Evolutionary conservation across 1,140 invertebrate species (phyloP), one percentile per base, ranked within the genome.

Genomic region (Drosophila neocordata): DNA sequence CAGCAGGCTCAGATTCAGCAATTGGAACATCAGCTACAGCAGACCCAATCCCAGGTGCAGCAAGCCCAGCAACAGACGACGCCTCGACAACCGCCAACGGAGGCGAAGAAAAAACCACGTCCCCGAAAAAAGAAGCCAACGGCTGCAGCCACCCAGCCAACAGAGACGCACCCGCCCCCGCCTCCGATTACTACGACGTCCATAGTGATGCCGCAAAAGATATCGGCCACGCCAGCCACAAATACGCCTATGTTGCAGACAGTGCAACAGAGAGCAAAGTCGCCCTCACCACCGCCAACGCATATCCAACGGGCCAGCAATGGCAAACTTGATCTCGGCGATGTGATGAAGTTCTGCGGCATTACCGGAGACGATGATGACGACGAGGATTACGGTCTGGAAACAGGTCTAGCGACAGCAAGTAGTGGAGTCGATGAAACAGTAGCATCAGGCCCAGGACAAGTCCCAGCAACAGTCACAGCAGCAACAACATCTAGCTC

Each of bases 311-410:
- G 82, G 11, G 76, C 82, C 34, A 91, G 90, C 75, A 91, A 90
- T 37, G 90, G 90, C 3, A 93, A 93, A 84, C 77, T 93, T 44
- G 93, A 93, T 83, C 88, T 93, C 63, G 93, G 93, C 44, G 93
- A 93, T 83, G 93, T 93, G 12, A 93, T 93, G 93, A 93, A 93
- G 87, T 78, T 93, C 12, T 92, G 91, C 65, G 92, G 88, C 31
- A 92, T 92, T 22, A 91, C 83, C 7, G 91, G 91, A 38, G 91
- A 92, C 20, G 91, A 92, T 44, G 91, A 92, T 15, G 82, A 85
- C 15, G 91, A 92, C 31, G 85, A 80, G 34, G 90, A 89, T 44
- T 89, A 89, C 38, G 83, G 69, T 11, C 89, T 91, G 77, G 89
- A 90, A 27, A 53, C 27, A 37, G 20, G 67, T 65, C 37, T 22